Conservation (phyloP, 2,113 vertebrate species). For the Columbina picui region DNA sequence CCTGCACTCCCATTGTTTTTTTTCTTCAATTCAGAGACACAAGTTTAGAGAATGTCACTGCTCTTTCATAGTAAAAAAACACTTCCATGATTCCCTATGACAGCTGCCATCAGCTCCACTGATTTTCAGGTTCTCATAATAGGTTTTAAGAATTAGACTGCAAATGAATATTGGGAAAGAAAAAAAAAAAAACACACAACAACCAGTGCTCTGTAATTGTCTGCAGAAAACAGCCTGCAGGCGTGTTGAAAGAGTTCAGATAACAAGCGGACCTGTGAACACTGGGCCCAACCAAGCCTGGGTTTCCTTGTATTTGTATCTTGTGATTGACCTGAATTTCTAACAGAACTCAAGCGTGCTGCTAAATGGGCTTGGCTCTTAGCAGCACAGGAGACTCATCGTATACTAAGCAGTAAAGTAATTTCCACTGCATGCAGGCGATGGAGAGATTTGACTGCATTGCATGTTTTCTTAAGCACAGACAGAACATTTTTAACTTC, state of each 20-base stretch:
- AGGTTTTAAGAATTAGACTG: background rate
- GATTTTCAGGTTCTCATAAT: background rate
- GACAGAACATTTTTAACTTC: background rate
- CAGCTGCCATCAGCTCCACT: background rate
- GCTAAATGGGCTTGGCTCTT: background rate
- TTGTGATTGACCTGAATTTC: background rate
- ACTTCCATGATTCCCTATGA: background rate
- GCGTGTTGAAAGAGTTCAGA: background rate
- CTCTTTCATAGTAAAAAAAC: background rate
- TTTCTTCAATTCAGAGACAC: background rate
- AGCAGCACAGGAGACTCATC: background rate
- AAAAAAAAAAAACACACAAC: too few relatives aligned
- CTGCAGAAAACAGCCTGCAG: background rate
- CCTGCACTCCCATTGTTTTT: background rate
- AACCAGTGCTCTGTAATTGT: background rate
- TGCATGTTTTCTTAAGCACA: background rate
- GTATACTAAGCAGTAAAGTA: background rate
- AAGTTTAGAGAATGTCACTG: background rate
- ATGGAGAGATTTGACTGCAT: background rate
- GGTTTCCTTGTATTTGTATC: background rate
- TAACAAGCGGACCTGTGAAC: background rate
- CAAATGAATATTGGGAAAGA: background rate
- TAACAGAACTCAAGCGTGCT: background rate
- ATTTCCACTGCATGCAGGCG: background rate
- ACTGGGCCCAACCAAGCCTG: background rate